Evolutionary conservation across 2,888 invertebrate genomes (phyloP), one percentile per base, ranked within the genome.

Genomic region (Andrena praecox): DNA sequence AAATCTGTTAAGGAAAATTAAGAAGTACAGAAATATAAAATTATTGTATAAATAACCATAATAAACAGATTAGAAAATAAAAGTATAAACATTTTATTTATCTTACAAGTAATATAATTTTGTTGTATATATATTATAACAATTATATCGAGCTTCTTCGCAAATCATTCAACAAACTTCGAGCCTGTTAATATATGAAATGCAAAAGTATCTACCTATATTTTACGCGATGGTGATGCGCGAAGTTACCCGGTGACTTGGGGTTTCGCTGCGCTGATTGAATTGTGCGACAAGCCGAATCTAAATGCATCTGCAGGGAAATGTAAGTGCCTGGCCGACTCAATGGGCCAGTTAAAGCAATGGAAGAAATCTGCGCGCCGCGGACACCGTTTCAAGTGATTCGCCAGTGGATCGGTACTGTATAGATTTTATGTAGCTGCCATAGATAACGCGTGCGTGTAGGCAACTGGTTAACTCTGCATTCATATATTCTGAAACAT

Each of bases 331-430:
- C 35, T 56, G 24, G 69, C 64, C 59, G 63, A 27, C 35, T 78
- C 35, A 69, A 79, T 42, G 27, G 62, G 20, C 20, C 68, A 62
- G 77, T 78, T 77, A 68, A 52, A 77, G 67, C 31, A 63, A 62
- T 54, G 56, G 69, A 67, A 35, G 68, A 69, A 79, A 63, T 35
- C 4, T 59, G 29, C 64, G 24, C 29, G 29, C 20, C n/a, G 29
- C 64, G 63, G 69, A 52, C 16, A 48, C 59, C 64, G 35, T 69
- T 77, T 69, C 56, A 64, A 33, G 8, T 20, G 48, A 69, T 68
- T 69, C 48, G 29, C 27, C 2, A 1, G 24, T 20, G 12, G 8
- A 77, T 74, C 12, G 50, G 48, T 24, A 20, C 35, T 16, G 5
- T 16, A 16, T 52, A 24, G 8, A 24, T 64, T 78, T 70, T 20